These are phyloP conservation scores for Magallana gigas DNA, from an alignment of 1,140 invertebrate species.

Conservation along the genomic window DNA sequence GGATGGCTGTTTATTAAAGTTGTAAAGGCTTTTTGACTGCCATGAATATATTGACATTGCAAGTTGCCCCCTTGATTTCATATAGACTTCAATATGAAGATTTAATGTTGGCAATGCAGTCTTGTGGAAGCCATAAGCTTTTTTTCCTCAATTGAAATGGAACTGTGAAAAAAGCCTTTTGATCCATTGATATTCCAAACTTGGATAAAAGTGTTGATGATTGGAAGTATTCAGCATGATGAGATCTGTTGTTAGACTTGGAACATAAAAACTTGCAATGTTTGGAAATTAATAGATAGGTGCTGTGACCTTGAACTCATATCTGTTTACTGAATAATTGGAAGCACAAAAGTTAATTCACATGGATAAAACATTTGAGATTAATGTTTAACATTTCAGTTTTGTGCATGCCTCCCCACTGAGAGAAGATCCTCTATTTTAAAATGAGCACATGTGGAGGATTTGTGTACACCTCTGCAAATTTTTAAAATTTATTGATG, in stretches of 20 bases:
- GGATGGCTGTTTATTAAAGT: slow-evolving; percentile 13
- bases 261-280: not conserved
- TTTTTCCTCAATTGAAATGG: slow-evolving; percentile 7
- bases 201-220: not conserved
- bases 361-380: slow-evolving; percentile 30
- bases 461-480: slow-evolving; percentile 7
- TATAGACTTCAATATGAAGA: not conserved
- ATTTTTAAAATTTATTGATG: slow-evolving; percentile 29
- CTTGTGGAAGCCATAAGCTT: not conserved
- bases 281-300: not conserved
- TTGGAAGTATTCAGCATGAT: slow-evolving; percentile 16
- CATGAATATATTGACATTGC: slow-evolving; percentile 20
- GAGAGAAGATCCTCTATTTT: slow-evolving; percentile 8
- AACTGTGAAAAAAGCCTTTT: not conserved
- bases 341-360: slow-evolving; percentile 18
- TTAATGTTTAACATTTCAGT: slow-evolving; percentile 12
- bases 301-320: slow-evolving; percentile 8
- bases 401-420: not conserved
- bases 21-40: slow-evolving; percentile 10
- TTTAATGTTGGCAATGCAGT: slow-evolving; percentile 19
- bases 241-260: slow-evolving; percentile 15
- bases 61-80: not conserved
- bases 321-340: not conserved
- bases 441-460: slow-evolving; percentile 8
- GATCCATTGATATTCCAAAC: slow-evolving; percentile 19